phyloP scores from a whole-genome alignment of 2,113 vertebrate species.

The Austrofundulus limnaeus region DNA sequence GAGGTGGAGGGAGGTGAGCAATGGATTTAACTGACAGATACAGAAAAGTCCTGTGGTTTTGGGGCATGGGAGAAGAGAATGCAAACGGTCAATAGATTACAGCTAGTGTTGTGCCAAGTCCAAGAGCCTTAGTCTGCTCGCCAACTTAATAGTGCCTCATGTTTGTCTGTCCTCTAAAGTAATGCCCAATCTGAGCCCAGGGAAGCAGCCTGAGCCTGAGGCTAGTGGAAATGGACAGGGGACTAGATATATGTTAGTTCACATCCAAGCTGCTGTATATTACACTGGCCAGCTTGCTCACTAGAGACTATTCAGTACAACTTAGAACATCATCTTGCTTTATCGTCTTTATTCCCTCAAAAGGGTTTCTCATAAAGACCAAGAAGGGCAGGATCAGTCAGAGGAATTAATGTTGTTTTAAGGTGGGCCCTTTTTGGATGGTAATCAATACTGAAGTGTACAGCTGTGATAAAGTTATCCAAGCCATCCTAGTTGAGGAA shows the following conservation, averaged over 20 bases:
- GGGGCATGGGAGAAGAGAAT: slow-evolving; percentile 61
- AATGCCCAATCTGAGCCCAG: slow-evolving; percentile 66
- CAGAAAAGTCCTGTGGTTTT: slow-evolving; percentile 70
- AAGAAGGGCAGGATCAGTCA: slow-evolving; percentile 29
- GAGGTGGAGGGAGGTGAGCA: slow-evolving; percentile 64
- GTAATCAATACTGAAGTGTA: slow-evolving; percentile 23
- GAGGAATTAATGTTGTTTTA: slow-evolving; percentile 36
- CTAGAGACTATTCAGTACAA: slow-evolving; percentile 64
- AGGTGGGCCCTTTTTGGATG: slow-evolving; percentile 39
- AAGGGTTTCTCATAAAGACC: slow-evolving; percentile 44
- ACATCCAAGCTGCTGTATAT: slow-evolving; percentile 71
- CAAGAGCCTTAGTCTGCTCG: slow-evolving; percentile 59
- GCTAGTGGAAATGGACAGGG: slow-evolving; percentile 73
- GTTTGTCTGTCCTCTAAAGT: slow-evolving; percentile 77
- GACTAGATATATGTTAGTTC: slow-evolving; percentile 76
- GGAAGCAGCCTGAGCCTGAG: slow-evolving; percentile 64
- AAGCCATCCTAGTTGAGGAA: slow-evolving; percentile 40
- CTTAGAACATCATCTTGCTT: slow-evolving; percentile 65
- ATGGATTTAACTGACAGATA: slow-evolving; percentile 71
- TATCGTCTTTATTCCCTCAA: slow-evolving; percentile 60
- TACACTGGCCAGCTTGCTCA: slow-evolving; percentile 64
- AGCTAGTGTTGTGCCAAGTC: slow-evolving; percentile 61
- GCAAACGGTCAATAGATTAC: slow-evolving; percentile 76
- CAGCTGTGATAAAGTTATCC: slow-evolving; percentile 2
- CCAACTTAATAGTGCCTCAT: slow-evolving; percentile 75